These are phyloP conservation scores for Trachelipus rathkii DNA, from an alignment of 1,140 invertebrate genomes.

Conservation along the genomic window DNA sequence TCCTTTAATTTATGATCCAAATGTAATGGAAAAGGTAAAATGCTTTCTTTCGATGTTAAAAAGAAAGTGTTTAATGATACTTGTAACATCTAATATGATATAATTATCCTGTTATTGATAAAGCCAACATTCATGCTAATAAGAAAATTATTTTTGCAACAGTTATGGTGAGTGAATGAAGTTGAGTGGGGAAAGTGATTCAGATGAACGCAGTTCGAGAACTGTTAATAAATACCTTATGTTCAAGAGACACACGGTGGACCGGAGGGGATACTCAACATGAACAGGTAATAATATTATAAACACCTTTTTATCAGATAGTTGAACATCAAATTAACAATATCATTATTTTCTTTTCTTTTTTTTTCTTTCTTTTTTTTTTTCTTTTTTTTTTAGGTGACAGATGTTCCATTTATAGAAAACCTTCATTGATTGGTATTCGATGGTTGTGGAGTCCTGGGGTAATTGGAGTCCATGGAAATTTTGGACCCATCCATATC, in stretches of 20 bases:
- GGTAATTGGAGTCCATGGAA: slow-evolving; percentile 25
- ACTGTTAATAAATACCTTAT: slow-evolving; percentile 25
- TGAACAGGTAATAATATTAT: slow-evolving; percentile 32
- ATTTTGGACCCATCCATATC: slow-evolving; percentile 46
- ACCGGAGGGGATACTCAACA: slow-evolving; percentile 55
- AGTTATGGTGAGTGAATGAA: slow-evolving; percentile 66
- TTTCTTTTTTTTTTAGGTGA: slow-evolving; percentile 29
- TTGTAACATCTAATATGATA: too few species aligned
- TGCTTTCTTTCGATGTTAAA: neutral
- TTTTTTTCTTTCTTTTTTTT: neutral
- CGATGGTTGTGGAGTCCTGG: neutral
- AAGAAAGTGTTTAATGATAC: too few species aligned
- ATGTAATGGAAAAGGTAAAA: slow-evolving; percentile 63
- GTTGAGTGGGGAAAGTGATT: slow-evolving; percentile 58
- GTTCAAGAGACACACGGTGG: slow-evolving; percentile 29
- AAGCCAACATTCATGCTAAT: neutral
- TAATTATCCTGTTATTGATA: too few species aligned
- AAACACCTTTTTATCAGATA: neutral
- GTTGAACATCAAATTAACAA: neutral
- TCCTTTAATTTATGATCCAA: slow-evolving; percentile 59
- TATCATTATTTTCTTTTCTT: too few species aligned
- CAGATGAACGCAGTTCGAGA: slow-evolving; percentile 49
- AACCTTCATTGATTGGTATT: slow-evolving; percentile 28
- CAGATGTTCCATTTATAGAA: slow-evolving; percentile 31
- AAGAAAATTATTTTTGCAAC: slow-evolving; percentile 41